Evolutionary conservation across 2,797 vertebrate genomes (phyloP).

Genomic region (Alca torda): DNA sequence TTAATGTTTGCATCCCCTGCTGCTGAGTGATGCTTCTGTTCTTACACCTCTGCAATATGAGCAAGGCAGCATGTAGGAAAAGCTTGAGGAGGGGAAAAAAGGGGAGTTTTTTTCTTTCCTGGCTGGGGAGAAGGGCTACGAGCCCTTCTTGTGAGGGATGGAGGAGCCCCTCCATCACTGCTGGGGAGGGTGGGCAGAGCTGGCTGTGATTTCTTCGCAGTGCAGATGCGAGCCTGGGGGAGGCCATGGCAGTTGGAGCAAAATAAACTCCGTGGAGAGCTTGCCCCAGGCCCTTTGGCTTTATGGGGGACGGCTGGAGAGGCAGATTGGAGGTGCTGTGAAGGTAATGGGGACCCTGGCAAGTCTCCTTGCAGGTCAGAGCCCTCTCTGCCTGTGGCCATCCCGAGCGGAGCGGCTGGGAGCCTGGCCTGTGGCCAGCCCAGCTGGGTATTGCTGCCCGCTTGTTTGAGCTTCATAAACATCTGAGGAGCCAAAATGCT

Average conservation of each 20-base stretch:
- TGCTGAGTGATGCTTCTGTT: background rate
- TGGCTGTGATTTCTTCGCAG: background rate
- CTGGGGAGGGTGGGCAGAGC: background rate
- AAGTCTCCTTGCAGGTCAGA: background rate
- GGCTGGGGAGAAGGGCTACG: background rate
- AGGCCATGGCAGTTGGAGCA: background rate
- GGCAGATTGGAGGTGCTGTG: background rate
- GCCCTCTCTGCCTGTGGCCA: background rate
- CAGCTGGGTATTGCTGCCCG: constrained; percentile 40
- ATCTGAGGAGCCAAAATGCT: background rate
- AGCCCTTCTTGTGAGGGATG: background rate
- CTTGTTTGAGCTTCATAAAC: background rate
- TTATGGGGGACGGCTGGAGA: background rate
- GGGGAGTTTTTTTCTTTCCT: background rate
- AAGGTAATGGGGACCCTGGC: background rate
- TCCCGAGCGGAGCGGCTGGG: background rate
- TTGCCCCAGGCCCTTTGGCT: background rate
- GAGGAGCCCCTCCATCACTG: background rate
- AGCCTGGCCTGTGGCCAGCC: background rate
- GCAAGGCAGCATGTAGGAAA: background rate
- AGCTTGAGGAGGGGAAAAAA: background rate
- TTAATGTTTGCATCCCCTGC: background rate
- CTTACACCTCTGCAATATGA: background rate
- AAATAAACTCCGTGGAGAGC: background rate
- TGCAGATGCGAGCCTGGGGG: background rate